These are phyloP conservation scores for Charaxes varanes DNA, from an alignment of 1,140 invertebrate genomes.

Conservation along the genomic window DNA sequence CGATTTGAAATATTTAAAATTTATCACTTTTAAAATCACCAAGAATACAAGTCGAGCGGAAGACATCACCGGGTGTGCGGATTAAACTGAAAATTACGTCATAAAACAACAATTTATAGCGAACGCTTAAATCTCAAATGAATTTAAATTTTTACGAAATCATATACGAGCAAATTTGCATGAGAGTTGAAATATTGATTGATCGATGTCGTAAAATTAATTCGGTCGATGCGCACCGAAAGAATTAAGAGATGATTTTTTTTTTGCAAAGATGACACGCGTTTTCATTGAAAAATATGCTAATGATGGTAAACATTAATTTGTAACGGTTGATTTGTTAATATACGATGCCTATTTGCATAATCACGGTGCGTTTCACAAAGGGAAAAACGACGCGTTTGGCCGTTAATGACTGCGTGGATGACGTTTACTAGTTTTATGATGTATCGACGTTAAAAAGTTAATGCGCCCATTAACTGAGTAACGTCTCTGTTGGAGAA, in stretches of 20 bases:
- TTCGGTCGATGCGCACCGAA: conserved; percentile 24
- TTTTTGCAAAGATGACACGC: conserved; percentile 46
- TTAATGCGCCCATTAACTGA: conserved; percentile 39
- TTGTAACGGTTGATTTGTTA: conserved; percentile 72
- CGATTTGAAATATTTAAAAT: conserved; percentile 70
- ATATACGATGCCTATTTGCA: conserved; percentile 56
- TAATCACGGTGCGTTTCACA: conserved; percentile 44
- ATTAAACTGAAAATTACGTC: conserved; percentile 23
- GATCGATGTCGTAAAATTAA: conserved; percentile 57
- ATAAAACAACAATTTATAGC: conserved; percentile 55
- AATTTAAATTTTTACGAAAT: conserved; percentile 49
- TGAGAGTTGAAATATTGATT: conserved; percentile 46
- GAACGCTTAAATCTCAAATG: conserved; percentile 33
- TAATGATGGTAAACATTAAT: conserved; percentile 67
- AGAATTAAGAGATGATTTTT: conserved; percentile 43
- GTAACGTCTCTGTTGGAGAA: conserved; percentile 36
- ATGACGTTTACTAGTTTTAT: conserved; percentile 59
- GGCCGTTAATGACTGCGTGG: conserved; percentile 35
- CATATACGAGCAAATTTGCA: conserved; percentile 35
- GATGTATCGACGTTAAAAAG: conserved; percentile 54
- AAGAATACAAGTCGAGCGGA: conserved; percentile 43
- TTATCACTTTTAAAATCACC: conserved; percentile 62
- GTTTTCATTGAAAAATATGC: conserved; percentile 61
- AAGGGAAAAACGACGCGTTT: conserved; percentile 26
- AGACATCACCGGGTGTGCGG: conserved; percentile 46